phyloP scores from a whole-genome alignment of 2,797 vertebrate genomes.

The Sphaeramia orbicularis region DNA sequence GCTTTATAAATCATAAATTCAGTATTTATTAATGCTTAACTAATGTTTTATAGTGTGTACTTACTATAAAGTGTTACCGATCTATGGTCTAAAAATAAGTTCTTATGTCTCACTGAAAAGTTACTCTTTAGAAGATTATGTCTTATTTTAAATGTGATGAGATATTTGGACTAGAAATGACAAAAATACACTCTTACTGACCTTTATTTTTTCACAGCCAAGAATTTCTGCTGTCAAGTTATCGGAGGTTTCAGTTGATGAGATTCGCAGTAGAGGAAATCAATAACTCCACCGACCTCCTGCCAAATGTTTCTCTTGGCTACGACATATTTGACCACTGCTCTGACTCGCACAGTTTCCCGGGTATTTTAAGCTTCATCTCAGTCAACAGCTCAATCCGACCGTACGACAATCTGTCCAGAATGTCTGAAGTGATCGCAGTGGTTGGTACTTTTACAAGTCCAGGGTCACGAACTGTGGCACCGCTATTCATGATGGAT shows the following conservation, averaged over 20 bases:
- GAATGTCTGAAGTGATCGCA: slow-evolving; percentile 64
- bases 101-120: too few relatives aligned
- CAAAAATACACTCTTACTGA: too few relatives aligned
- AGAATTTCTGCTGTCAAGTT: slow-evolving; percentile 42
- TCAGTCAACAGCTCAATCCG: slow-evolving; percentile 60
- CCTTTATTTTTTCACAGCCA: background rate
- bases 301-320: slow-evolving; percentile 86
- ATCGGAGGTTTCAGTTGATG: slow-evolving; percentile 87
- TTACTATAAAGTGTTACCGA: too few relatives aligned
- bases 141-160: too few relatives aligned
- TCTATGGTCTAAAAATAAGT: too few relatives aligned
- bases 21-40: too few relatives aligned
- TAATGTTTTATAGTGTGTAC: too few relatives aligned
- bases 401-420: slow-evolving; percentile 15
- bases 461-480: slow-evolving; percentile 59
- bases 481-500: slow-evolving; percentile 74
- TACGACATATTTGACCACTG: slow-evolving; percentile 88
- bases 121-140: too few relatives aligned
- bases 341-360: slow-evolving; percentile 66
- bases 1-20: too few relatives aligned
- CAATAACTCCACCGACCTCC: slow-evolving; percentile 84
- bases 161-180: too few relatives aligned
- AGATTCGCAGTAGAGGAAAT: slow-evolving; percentile 87
- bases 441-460: slow-evolving; percentile 76
- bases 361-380: slow-evolving; percentile 67